phyloP scores from a whole-genome alignment of 2,888 invertebrate species.

The Cyaniris semiargus region DNA sequence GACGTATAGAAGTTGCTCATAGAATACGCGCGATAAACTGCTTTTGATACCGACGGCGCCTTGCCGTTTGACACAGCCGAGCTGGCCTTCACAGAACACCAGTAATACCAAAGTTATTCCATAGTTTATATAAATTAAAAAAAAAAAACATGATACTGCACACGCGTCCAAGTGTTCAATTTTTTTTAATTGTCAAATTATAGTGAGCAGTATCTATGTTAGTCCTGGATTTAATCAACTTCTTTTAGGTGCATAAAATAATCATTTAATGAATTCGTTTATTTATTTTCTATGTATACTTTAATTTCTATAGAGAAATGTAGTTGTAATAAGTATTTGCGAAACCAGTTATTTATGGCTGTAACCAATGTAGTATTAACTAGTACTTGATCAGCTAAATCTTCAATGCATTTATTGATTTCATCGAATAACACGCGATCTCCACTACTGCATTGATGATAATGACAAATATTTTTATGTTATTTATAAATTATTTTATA shows the following conservation, averaged over 20 bases:
- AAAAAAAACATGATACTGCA: constrained; percentile 56
- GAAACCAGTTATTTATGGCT: constrained; percentile 43
- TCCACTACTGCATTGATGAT: constrained; percentile 40
- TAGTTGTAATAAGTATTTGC: constrained; percentile 41
- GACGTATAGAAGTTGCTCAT: constrained; percentile 31
- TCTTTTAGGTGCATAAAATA: constrained; percentile 41
- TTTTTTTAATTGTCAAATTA: constrained; percentile 51
- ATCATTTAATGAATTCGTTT: constrained; percentile 44
- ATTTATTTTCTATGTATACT: constrained; percentile 41
- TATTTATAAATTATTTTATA: constrained; percentile 39
- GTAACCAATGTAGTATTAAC: constrained; percentile 48
- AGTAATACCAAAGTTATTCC: constrained; percentile 74
- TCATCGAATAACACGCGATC: constrained; percentile 38
- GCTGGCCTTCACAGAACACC: constrained; percentile 54
- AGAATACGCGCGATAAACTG: constrained; percentile 28
- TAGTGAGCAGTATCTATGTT: constrained; percentile 53
- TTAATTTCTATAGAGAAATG: constrained; percentile 41
- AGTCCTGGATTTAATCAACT: constrained; percentile 52
- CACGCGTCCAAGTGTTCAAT: constrained; percentile 52
- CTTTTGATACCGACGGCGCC: constrained; percentile 35
- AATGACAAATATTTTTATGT: constrained; percentile 37
- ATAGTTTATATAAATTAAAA: constrained; percentile 50
- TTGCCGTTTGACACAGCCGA: constrained; percentile 39
- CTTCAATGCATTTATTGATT: constrained; percentile 58
- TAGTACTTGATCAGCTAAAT: constrained; percentile 41